phyloP scores from a whole-genome alignment of 64 coral and sea anemone genomes.

The Montipora capricornis region DNA sequence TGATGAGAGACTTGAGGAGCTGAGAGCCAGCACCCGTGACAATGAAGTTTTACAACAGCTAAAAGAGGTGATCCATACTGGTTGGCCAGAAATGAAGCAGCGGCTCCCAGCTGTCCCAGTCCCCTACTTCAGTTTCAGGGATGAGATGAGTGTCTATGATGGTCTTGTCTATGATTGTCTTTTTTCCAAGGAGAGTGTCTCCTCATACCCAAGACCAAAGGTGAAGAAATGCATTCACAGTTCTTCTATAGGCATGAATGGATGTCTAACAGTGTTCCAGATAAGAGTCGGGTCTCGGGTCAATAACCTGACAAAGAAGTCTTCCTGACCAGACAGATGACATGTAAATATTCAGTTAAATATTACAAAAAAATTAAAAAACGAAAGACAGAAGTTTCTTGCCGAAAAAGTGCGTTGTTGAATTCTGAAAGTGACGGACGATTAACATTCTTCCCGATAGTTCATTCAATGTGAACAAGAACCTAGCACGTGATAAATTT shows the following conservation, averaged over 20 bases:
- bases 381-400: too few species aligned
- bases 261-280: slow-evolving; percentile 19
- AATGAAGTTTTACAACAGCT: slow-evolving; percentile 30
- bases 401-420: too few species aligned
- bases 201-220: slow-evolving; percentile 5
- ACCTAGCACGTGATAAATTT: too few species aligned
- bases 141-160: slow-evolving; percentile 53
- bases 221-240: slow-evolving; percentile 16
- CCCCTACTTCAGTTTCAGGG: slow-evolving; percentile 35
- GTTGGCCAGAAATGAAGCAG: slow-evolving; percentile 49
- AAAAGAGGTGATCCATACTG: slow-evolving; percentile 26
- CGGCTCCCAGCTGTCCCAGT: slow-evolving; percentile 10
- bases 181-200: slow-evolving; percentile 58
- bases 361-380: too few species aligned
- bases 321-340: too few species aligned
- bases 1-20: slow-evolving; percentile 32
- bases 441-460: too few species aligned
- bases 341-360: too few species aligned
- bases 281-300: too few species aligned
- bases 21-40: background rate
- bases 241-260: slow-evolving; percentile 58
- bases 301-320: too few species aligned
- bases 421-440: too few species aligned
- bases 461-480: too few species aligned
- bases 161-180: background rate